Evolutionary conservation across 2,113 vertebrate species (phyloP), one percentile per base, ranked within the genome.

Genomic region (Pachypanchax playfairii): DNA sequence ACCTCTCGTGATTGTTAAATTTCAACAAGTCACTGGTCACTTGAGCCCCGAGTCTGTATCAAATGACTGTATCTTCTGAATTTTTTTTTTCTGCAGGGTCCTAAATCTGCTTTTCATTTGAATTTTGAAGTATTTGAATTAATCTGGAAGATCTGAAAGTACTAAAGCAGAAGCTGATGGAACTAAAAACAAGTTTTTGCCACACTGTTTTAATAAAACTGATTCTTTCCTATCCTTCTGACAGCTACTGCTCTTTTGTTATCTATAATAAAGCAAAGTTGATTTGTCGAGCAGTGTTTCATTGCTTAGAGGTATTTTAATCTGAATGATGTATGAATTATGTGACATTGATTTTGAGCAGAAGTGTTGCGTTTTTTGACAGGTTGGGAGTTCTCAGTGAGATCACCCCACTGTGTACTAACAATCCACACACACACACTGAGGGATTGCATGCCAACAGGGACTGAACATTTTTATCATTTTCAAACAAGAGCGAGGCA

Each of bases 11-110:
- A 64, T 80, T 65, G 53, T 75, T 85, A 67, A 60, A 76, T 73
- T 81, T 79, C 17, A 58, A 54, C 56, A 75, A 65, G n/a, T n/a
- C n/a, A 60, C 57, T 60, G 77, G 48, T 66, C 70, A 58, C 20
- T 61, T 46, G 59, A 63, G 42, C 31, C 46, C 10, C 13, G 5
- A 47, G 43, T 15, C 36, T 42, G 53, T 65, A 14, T 47, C 14
- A 38, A 62, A 39, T 15, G 7, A 54, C 2, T 33, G n/a, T n/a
- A n/a, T n/a, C n/a, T 59, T 59, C 24, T 68, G 20, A 28, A 22
- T 21, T 38, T 73, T 57, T 39, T 41, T 24, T 64, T 64, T 10
- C 42, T 67, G 22, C 29, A 50, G 64, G 44, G 21, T n/a, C n/a
- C 33, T 50, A 57, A 12, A 38, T 53, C 25, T 46, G n/a, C 2